phyloP scores from a whole-genome alignment of 2,797 vertebrate species.

The Kryptopterus vitreolus region DNA sequence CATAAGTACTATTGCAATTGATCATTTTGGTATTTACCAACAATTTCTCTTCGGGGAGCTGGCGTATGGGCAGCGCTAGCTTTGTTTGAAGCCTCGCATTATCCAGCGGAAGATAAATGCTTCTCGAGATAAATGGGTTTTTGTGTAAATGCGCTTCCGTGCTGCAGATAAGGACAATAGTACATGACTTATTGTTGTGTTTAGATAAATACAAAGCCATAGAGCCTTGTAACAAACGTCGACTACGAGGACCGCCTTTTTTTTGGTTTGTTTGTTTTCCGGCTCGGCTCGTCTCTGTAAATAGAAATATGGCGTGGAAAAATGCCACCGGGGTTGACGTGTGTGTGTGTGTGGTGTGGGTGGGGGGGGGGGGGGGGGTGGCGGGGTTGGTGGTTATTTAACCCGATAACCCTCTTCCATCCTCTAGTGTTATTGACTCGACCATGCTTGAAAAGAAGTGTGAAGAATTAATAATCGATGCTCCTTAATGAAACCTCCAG shows the following conservation, averaged over 20 bases:
- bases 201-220: constrained; percentile 23
- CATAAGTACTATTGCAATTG: not conserved
- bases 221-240: constrained; percentile 1
- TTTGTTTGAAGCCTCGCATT: constrained; percentile 17
- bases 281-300: not conserved
- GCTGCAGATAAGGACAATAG: constrained; percentile 20
- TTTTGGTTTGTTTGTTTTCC: not conserved
- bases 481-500: constrained; percentile 1
- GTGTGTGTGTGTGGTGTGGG: too few species aligned
- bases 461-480: constrained; percentile 11
- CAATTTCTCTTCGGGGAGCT: not conserved
- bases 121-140: constrained; percentile 5
- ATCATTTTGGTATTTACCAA: constrained; percentile 21
- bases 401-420: constrained; percentile 3
- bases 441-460: constrained; percentile 3
- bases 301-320: constrained; percentile 2
- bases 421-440: constrained; percentile 20
- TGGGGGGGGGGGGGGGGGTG: too few species aligned
- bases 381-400: not conserved
- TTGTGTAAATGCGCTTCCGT: constrained; percentile 23
- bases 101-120: constrained; percentile 16
- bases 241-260: not conserved
- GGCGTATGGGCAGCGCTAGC: not conserved
- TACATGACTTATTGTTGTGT: constrained; percentile 22
- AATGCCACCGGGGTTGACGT: not conserved